A percentile compares a stretch with the other conserved stretches of the same genome.
phyloP scores from a whole-genome alignment of 2,113 vertebrate genomes.

The Gadus chalcogrammus region DNA sequence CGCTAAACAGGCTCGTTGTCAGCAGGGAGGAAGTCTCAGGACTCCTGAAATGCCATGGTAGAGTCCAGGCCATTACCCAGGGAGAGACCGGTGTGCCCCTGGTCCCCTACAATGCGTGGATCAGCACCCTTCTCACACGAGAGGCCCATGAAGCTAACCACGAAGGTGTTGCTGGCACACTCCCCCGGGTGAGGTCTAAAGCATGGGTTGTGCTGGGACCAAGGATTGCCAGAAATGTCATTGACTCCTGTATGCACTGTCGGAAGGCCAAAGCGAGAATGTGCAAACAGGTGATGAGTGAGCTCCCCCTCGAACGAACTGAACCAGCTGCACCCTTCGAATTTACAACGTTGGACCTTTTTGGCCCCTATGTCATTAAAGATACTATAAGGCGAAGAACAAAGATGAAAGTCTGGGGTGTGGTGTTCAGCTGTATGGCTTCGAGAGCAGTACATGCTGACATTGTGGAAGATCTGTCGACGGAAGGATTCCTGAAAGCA shows the following conservation, averaged over 20 bases:
- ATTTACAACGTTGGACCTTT: constrained; percentile 3
- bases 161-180: constrained; percentile 5
- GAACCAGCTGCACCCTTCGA: constrained; percentile 2
- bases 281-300: constrained; percentile 16
- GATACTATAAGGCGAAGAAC: neutral
- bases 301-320: neutral
- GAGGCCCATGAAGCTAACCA: constrained; percentile 4
- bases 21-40: neutral
- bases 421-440: constrained; percentile 2
- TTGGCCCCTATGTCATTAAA: neutral
- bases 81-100: neutral
- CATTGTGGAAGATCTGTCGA: neutral
- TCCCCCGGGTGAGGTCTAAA: constrained; percentile 1
- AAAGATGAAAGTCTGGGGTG: neutral
- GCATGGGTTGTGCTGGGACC: constrained; percentile 7
- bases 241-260: constrained; percentile 5
- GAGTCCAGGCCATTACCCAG: neutral
- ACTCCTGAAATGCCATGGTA: neutral
- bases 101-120: neutral
- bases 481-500: neutral
- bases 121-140: neutral
- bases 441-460: neutral
- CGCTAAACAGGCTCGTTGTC: neutral
- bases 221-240: neutral
- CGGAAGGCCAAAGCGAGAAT: neutral